Percentiles rank a stretch among this genome's conserved stretches.
Evolutionary conservation across 1,140 invertebrate genomes (phyloP).

Genomic region (Drosophila ohnishii): DNA sequence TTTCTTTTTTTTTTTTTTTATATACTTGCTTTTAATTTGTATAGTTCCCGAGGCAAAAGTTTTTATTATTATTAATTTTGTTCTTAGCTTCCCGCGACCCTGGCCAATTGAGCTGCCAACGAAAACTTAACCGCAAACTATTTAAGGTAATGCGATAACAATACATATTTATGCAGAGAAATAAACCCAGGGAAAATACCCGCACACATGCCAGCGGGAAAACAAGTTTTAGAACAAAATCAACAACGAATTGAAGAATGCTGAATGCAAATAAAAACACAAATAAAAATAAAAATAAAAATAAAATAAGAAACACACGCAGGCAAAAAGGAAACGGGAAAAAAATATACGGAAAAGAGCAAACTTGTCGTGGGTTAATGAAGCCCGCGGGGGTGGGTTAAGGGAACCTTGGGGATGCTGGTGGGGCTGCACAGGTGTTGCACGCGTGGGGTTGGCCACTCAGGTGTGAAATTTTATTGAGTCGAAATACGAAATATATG

Average conservation of each 20-base stretch:
- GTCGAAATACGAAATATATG: constrained; percentile 81
- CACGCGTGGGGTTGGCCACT: constrained; percentile 46
- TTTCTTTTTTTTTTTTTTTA: too few relatives aligned
- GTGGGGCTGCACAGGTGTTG: constrained; percentile 19
- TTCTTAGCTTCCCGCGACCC: background rate
- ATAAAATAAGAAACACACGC: constrained; percentile 13
- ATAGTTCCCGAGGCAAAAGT: background rate
- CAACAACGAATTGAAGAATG: constrained; percentile 62
- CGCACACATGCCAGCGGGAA: constrained; percentile 5
- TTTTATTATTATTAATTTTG: background rate
- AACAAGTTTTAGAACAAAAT: constrained; percentile 53
- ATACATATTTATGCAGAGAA: constrained; percentile 14
- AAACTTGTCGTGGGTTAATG: constrained; percentile 50
- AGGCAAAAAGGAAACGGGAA: constrained; percentile 16
- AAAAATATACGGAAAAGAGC: constrained; percentile 16
- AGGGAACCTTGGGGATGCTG: background rate
- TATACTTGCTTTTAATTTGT: background rate
- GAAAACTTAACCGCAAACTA: constrained; percentile 15
- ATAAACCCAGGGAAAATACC: constrained; percentile 1
- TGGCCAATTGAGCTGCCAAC: constrained; percentile 1
- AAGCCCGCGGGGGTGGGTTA: background rate
- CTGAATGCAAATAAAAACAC: constrained; percentile 57
- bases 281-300: constrained; percentile 39
- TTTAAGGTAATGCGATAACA: constrained; percentile 29
- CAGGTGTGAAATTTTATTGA: constrained; percentile 81